Base-by-base conservation (phyloP, 2,797 vertebrate genomes). In the Lithobates sylvaticus region DNA sequence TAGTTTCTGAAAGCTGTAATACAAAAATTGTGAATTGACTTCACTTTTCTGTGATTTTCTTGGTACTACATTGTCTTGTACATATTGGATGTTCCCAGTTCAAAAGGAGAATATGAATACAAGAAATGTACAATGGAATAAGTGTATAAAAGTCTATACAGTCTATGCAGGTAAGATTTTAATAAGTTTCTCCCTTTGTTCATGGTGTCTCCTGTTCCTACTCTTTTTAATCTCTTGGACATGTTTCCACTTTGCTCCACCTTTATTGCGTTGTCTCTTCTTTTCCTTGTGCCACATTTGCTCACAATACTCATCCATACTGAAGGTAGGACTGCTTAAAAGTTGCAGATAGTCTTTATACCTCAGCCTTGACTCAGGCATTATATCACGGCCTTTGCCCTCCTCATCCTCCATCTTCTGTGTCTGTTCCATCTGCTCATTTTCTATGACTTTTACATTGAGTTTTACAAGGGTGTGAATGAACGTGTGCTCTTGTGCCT, bases 321-420 rank as follows among this genome's bases (percentile, higher is more conserved):
- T 96, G 81, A 94, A 94, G 34, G 94, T 93, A 7, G 97, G 96
- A 79, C 96, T 94, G 91, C 96, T 97, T 91, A 98, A 95, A 1
- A 96, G 94, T 87, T 97, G 95, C 88, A 99, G 93, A 91, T 98
- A 99, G 94, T 99, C 97, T 93, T 99, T 99, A 90, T 98, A 99
- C 44, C 95, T 95, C 88, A 97, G 94, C 26, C 96, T 95, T 5
- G 96, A 93, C 91, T 98, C 97, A 0, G 90, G 92, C 27, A 94
- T 90, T 42, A 94, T 92, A 90, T 96, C 96, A 69, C 96, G 96
- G 8, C 88, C 80, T 61, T 91, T 91, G 68, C 94, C 95, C 10
- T 96, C 92, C 84, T 93, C 93, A 0, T 91, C 91, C 85, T 95
- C 94, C 42, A 90, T 92, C 86, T 94, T 93, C 87, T 94, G 94